Evolutionary conservation across 2,797 vertebrate genomes (phyloP).

Genomic region (Cyclopterus lumpus): DNA sequence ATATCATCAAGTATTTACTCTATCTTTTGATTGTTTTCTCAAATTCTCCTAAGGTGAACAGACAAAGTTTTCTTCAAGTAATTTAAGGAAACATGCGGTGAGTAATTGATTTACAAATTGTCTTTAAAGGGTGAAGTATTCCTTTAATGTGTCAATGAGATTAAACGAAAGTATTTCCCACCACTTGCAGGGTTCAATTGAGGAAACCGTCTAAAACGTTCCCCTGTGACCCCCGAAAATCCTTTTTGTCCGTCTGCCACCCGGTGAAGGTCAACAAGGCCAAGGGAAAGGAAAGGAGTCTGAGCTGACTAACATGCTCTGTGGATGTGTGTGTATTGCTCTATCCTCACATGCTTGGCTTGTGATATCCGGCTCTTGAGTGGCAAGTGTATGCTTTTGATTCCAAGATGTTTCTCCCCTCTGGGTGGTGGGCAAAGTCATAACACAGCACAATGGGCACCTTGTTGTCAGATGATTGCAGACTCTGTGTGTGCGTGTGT

Average conservation of each 20-base stretch:
- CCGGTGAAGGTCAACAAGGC: constrained; percentile 43
- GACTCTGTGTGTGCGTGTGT: constrained; percentile 43
- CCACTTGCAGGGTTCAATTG: background rate
- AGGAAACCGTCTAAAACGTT: constrained; percentile 32
- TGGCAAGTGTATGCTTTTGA: constrained; percentile 73
- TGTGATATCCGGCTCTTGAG: constrained; percentile 70
- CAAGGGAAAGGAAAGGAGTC: constrained; percentile 13
- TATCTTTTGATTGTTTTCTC: background rate
- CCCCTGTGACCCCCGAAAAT: constrained; percentile 40
- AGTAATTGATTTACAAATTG: background rate
- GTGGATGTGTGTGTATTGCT: constrained; percentile 60
- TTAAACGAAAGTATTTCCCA: background rate
- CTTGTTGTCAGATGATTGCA: constrained; percentile 81
- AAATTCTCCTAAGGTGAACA: too few species aligned
- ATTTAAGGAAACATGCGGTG: background rate
- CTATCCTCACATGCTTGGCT: constrained; percentile 71
- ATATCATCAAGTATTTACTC: background rate
- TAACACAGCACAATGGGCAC: constrained; percentile 76
- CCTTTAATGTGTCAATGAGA: background rate
- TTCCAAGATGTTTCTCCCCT: constrained; percentile 66
- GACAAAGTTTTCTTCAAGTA: background rate
- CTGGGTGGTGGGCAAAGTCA: constrained; percentile 74
- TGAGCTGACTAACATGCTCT: constrained; percentile 63
- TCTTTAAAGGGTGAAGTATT: background rate
- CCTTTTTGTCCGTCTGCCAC: constrained; percentile 45